Evolutionary conservation across 2,797 vertebrate genomes (phyloP).

Genomic region (Silurus lanzhouensis): DNA sequence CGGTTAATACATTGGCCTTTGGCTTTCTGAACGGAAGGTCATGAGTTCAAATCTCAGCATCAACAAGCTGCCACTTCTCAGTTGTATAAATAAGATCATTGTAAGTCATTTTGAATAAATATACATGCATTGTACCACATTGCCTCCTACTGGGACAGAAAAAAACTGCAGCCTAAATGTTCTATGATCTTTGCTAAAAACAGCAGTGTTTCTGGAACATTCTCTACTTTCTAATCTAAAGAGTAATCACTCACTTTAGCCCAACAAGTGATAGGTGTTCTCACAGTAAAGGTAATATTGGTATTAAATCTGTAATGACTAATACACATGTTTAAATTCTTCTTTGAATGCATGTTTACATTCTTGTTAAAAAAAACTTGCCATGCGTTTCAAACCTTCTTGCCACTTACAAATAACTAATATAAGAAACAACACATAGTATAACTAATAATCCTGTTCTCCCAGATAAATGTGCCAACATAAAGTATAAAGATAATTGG

Average conservation of each 20-base stretch:
- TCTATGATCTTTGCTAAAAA: background rate
- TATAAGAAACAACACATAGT: background rate
- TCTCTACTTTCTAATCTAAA: background rate
- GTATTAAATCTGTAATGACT: background rate
- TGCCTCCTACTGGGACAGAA: background rate
- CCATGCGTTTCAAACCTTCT: background rate
- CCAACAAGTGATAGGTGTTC: background rate
- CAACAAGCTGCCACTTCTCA: no score
- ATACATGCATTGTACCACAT: background rate
- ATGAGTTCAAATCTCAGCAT: no score
- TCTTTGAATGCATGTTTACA: no score
- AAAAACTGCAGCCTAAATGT: background rate
- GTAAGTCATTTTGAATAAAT: no score
- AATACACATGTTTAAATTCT: no score
- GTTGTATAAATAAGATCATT: no score
- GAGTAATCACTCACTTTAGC: background rate
- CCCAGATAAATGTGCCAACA: background rate
- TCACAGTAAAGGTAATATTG: background rate
- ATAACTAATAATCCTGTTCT: background rate
- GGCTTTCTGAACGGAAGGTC: no score
- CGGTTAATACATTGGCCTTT: no score
- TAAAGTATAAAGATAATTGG: no score
- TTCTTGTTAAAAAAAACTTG: no score
- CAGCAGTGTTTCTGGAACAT: no score
- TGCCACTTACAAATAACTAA: background rate